Conservation (phyloP, 2,113 vertebrate genomes). For the Labeo rohita region DNA sequence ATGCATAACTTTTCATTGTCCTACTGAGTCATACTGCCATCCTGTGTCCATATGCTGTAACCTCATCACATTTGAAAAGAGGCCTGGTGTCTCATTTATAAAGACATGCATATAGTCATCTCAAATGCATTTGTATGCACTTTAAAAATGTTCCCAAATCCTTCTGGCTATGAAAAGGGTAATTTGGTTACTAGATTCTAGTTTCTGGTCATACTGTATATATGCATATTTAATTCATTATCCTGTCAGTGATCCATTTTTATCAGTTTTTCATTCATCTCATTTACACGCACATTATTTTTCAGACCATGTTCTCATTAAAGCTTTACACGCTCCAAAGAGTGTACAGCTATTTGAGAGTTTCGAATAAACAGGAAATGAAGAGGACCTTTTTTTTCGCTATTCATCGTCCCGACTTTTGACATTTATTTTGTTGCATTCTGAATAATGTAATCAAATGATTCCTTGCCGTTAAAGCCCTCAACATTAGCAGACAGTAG, state of each 20-base stretch:
- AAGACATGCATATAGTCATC: background rate
- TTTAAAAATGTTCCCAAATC: background rate
- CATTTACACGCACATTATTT: background rate
- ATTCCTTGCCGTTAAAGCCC: background rate
- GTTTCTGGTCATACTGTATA: background rate
- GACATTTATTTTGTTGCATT: background rate
- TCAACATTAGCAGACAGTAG: background rate
- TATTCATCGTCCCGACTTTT: background rate
- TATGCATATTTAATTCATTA: background rate
- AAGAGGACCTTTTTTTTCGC: background rate
- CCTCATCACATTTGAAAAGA: constrained; percentile 32
- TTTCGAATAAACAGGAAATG: background rate
- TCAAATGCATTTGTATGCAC: background rate
- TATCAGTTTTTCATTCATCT: background rate
- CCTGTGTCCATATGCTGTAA: constrained; percentile 54
- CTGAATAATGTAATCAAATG: background rate
- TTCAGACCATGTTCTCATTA: background rate
- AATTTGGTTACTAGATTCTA: background rate
- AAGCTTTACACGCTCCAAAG: background rate
- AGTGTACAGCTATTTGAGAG: background rate
- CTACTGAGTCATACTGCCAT: constrained; percentile 52
- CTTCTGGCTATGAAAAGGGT: background rate
- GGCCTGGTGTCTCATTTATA: constrained; percentile 8
- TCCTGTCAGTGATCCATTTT: constrained; percentile 6
- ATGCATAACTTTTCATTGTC: constrained; percentile 14